phyloP scores from a whole-genome alignment of 2,797 vertebrate species.

The Epinephelus coioides region DNA sequence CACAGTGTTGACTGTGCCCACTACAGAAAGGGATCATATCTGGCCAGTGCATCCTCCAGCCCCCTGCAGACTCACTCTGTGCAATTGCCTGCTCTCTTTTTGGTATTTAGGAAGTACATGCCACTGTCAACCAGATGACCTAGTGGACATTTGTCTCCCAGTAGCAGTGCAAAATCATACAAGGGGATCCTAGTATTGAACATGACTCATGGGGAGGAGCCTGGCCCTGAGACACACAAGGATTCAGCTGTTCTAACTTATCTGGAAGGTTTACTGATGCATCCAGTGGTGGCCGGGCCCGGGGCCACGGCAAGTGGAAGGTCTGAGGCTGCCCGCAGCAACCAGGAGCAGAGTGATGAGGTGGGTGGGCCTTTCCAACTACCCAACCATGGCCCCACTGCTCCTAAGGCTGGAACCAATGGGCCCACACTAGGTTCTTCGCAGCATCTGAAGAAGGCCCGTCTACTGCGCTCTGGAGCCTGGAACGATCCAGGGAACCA shows the following conservation, averaged over 20 bases:
- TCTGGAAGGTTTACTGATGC: slow-evolving; percentile 99
- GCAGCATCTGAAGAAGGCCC: slow-evolving; percentile 97
- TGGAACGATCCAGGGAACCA: slow-evolving; percentile 93
- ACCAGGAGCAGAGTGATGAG: slow-evolving; percentile 92
- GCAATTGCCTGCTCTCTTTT: slow-evolving; percentile 57
- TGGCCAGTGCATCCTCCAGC: slow-evolving; percentile 32
- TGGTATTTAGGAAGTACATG: slow-evolving; percentile 75
- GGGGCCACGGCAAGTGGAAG: slow-evolving; percentile 93
- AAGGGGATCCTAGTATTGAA: slow-evolving; percentile 93
- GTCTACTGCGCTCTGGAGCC: slow-evolving; percentile 93
- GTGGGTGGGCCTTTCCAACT: slow-evolving; percentile 88
- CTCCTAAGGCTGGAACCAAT: slow-evolving; percentile 84
- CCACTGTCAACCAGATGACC: slow-evolving; percentile 76
- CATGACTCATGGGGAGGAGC: slow-evolving; percentile 99
- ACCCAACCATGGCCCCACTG: slow-evolving; percentile 89
- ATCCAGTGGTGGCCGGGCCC: slow-evolving; percentile 97
- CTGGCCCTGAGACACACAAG: slow-evolving; percentile 99
- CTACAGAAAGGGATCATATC: slow-evolving; percentile 52
- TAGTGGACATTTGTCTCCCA: slow-evolving; percentile 80
- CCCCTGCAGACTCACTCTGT: slow-evolving; percentile 33
- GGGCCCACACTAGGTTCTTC: slow-evolving; percentile 89
- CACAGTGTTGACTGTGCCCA: slow-evolving; percentile 65
- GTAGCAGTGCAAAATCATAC: slow-evolving; percentile 85
- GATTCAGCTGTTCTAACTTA: slow-evolving; percentile 99
- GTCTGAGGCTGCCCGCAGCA: slow-evolving; percentile 89